These are phyloP conservation scores for Oriolus oriolus DNA, from an alignment of 2,113 vertebrate species.

Conservation along the genomic window DNA sequence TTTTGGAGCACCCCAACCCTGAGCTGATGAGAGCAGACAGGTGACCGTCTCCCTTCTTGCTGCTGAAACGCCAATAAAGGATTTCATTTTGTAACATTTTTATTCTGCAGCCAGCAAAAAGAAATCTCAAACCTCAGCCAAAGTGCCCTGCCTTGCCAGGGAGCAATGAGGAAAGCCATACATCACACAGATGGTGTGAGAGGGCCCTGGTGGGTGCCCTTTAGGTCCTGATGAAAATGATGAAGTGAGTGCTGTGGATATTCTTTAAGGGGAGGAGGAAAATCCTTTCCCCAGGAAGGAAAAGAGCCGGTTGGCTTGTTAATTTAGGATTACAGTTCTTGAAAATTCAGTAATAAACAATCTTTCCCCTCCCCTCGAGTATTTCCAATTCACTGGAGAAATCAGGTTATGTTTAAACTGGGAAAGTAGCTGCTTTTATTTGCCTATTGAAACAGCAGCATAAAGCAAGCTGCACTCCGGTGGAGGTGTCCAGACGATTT, in stretches of 20 bases:
- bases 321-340: neutral
- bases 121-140: neutral
- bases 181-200: neutral
- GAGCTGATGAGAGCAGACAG: neutral
- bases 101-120: neutral
- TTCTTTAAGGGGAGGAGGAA: neutral
- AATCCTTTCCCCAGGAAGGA: neutral
- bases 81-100: neutral
- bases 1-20: neutral
- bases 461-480: slow-evolving; percentile 29
- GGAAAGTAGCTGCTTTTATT: slow-evolving; percentile 36
- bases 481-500: slow-evolving; percentile 59
- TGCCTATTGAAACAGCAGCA: slow-evolving; percentile 49
- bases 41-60: rapidly evolving
- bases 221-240: neutral
- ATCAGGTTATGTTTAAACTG: slow-evolving; percentile 37
- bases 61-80: neutral
- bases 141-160: neutral
- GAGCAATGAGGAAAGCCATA: neutral
- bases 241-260: neutral
- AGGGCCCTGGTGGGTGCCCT: neutral
- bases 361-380: neutral
- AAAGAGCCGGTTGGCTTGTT: neutral
- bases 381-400: slow-evolving; percentile 15
- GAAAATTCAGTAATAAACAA: neutral